Evolutionary conservation across 2,113 vertebrate genomes (phyloP), one percentile per base, ranked within the genome.

Genomic region (Grantiella picta): DNA sequence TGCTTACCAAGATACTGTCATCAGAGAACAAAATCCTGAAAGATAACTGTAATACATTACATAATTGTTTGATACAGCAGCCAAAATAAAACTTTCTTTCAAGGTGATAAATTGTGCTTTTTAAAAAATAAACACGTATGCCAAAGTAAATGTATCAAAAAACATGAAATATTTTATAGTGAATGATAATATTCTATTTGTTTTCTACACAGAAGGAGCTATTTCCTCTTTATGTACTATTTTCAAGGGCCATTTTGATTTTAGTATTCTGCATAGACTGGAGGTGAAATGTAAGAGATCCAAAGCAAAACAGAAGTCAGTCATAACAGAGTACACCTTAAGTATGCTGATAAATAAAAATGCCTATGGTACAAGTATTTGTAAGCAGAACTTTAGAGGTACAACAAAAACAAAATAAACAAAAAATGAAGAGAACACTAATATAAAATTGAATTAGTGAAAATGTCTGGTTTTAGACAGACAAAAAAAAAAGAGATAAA

Each of bases 381-480:
- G 59, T 45, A 49, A 85, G 31, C 2, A 68, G 9, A 52, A 38
- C 7, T 59, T 77, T 14, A 77, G 25, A 56, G 5, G 12, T 2
- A 31, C n/a, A 60, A 18, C 6, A 12, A 70, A 82, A 64, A 3
- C 3, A 33, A 42, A 36, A 2, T 7, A 52, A 68, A 57, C 11
- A 31, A 35, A 19, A 36, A 38, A 11, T 4, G 0, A 45, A 25
- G 6, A 36, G 3, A 82, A 4, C 1, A 2, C 1, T 0, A 42
- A 33, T 47, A 31, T 20, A 45, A 27, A 69, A 31, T 3, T 54
- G 4, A 68, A 57, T 40, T 1, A 47, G 70, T 10, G 65, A 19
- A 65, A 44, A 5, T 47, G 11, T 11, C 24, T 78, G 1, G 4
- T 3, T 59, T 49, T 25, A 69, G 5, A 0, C 4, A 47, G 16